phyloP scores from a whole-genome alignment of 2,113 vertebrate genomes.

The Clarias batrachus region DNA sequence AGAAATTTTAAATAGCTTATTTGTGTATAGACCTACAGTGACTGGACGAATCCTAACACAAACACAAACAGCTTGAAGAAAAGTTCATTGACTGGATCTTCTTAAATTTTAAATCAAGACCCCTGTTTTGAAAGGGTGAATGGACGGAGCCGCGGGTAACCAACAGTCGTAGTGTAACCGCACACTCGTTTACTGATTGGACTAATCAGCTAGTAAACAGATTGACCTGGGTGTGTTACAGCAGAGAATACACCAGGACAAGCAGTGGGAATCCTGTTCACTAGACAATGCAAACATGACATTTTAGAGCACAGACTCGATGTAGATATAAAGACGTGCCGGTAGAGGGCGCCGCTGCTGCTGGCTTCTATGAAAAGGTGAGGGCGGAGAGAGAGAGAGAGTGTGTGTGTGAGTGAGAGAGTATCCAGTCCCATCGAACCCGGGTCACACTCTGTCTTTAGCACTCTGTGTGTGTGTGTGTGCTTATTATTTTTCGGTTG shows the following conservation, averaged over 20 bases:
- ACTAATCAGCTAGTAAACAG: background rate
- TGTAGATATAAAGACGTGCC: background rate
- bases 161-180: no score
- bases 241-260: background rate
- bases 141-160: no score
- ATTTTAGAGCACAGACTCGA: background rate
- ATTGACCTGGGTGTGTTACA: background rate
- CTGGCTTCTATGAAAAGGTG: background rate
- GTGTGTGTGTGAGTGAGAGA: background rate
- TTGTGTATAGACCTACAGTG: no score
- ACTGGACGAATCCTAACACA: no score
- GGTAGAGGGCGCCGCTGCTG: constrained; percentile 8
- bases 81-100: no score
- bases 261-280: background rate
- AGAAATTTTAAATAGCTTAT: no score
- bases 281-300: background rate
- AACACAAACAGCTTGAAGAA: no score
- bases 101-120: no score
- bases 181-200: background rate
- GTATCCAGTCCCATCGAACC: background rate
- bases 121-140: no score
- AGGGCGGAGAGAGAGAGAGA: background rate
- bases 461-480: background rate
- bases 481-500: no score
- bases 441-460: background rate